Percentiles rank a stretch among this genome's conserved stretches.
Conservation (phyloP, 2,888 invertebrate species). For the Oxycera nigricornis region DNA sequence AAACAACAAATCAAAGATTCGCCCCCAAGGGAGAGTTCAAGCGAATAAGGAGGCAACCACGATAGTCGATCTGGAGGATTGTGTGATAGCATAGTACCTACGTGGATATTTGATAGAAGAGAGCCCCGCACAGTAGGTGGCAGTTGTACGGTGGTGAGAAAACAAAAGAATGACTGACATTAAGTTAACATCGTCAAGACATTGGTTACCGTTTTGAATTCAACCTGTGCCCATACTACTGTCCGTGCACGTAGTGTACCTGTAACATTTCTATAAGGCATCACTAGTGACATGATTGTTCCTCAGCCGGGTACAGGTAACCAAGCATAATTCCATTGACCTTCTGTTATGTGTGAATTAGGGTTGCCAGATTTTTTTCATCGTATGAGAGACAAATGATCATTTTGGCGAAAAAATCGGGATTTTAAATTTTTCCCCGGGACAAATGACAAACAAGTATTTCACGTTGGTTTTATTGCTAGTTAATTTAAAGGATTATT, state of each 20-base stretch:
- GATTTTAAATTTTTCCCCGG: no score
- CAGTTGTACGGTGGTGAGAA: conserved; percentile 40
- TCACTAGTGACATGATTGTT: conserved; percentile 19
- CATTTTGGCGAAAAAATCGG: no score
- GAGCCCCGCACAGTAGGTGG: conserved; percentile 42
- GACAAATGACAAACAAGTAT: no score
- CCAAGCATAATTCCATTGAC: neutral
- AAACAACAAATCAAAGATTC: conserved; percentile 41
- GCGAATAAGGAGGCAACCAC: conserved; percentile 20
- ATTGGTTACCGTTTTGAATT: conserved; percentile 42
- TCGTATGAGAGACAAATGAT: no score
- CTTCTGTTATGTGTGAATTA: no score
- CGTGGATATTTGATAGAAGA: neutral
- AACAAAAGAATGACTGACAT: conserved; percentile 41
- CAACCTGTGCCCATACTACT: conserved; percentile 26
- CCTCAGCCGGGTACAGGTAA: neutral
- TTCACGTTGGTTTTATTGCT: no score
- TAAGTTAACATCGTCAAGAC: conserved; percentile 38
- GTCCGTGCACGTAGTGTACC: conserved; percentile 9
- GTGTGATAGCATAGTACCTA: neutral
- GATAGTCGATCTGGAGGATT: neutral
- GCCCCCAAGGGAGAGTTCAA: conserved; percentile 37
- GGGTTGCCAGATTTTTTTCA: no score
- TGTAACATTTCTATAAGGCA: conserved; percentile 33
- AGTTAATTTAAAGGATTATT: no score